Percentiles rank a stretch among this genome's conserved stretches.
Evolutionary conservation across 1,140 invertebrate genomes (phyloP).

Genomic region (Orius laevigatus): DNA sequence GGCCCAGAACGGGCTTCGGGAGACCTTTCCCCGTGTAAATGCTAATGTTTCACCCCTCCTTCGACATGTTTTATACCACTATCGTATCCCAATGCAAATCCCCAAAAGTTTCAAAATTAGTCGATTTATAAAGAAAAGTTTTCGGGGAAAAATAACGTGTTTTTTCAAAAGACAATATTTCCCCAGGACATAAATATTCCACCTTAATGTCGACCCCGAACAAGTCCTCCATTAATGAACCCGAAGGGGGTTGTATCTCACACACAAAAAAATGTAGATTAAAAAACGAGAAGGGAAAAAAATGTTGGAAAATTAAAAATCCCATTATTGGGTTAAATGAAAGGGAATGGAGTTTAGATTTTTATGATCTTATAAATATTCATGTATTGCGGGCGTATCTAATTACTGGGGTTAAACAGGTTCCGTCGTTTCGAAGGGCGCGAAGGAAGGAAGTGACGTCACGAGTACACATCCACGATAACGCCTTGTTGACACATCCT

Average conservation of each 20-base stretch:
- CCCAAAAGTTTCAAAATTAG: too few species aligned
- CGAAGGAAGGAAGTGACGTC: background rate
- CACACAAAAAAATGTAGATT: background rate
- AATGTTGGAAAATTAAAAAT: slow-evolving; percentile 8
- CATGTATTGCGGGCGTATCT: slow-evolving; percentile 5
- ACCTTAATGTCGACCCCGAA: background rate
- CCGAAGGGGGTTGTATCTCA: slow-evolving; percentile 1
- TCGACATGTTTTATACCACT: too few species aligned
- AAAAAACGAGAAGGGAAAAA: background rate
- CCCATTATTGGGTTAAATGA: slow-evolving; percentile 7
- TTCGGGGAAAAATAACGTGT: too few species aligned
- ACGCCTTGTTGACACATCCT: background rate
- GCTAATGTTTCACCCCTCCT: too few species aligned
- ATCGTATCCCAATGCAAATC: too few species aligned
- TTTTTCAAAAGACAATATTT: too few species aligned
- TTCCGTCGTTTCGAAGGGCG: background rate
- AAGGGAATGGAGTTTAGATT: slow-evolving; percentile 2
- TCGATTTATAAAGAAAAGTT: too few species aligned
- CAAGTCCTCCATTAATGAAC: slow-evolving; percentile 1
- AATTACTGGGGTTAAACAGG: background rate
- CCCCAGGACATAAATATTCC: slow-evolving; percentile 1
- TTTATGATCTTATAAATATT: slow-evolving; percentile 10
- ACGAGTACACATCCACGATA: background rate
- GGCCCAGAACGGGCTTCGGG: too few species aligned
- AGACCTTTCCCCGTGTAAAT: too few species aligned